Conservation (phyloP, 2,797 vertebrate species). For the Hypotaenidia philippensis region DNA sequence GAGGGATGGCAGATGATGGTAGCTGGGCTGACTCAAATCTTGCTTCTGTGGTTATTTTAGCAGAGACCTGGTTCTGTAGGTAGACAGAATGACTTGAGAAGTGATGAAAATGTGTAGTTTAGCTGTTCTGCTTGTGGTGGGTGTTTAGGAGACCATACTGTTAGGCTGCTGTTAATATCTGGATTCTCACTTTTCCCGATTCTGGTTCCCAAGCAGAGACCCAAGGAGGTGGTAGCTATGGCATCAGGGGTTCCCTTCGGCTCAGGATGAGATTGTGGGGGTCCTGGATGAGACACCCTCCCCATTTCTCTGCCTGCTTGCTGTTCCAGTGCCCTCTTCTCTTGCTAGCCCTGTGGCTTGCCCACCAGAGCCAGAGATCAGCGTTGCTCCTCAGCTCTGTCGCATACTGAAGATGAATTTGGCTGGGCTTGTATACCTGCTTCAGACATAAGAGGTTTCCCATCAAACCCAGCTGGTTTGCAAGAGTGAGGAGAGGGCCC, state of each 20-base stretch:
- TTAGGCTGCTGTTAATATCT: neutral
- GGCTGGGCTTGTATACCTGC: neutral
- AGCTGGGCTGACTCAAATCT: slow-evolving; percentile 1
- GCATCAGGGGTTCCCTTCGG: neutral
- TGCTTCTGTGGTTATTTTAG: slow-evolving; percentile 26
- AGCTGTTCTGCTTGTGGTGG: neutral
- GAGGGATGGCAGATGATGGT: neutral
- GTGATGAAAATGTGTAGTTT: neutral
- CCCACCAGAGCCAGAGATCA: neutral
- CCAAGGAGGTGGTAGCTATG: neutral
- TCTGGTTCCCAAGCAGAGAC: neutral
- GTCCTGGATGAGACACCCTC: neutral
- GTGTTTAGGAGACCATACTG: neutral
- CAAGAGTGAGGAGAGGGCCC: neutral
- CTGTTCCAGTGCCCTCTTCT: neutral
- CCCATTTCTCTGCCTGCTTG: neutral
- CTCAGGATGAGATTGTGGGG: neutral
- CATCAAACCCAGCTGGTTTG: neutral
- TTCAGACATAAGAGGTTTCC: neutral
- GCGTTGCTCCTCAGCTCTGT: neutral
- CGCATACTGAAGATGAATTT: neutral
- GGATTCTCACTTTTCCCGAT: slow-evolving; percentile 3
- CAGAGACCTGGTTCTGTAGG: slow-evolving; percentile 7
- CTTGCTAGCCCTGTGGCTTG: neutral
- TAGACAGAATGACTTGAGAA: neutral